A percentile compares a stretch with the other conserved stretches of the same genome.
Evolutionary conservation across 2,888 invertebrate species (phyloP).

Genomic region (Hemithea aestivaria): DNA sequence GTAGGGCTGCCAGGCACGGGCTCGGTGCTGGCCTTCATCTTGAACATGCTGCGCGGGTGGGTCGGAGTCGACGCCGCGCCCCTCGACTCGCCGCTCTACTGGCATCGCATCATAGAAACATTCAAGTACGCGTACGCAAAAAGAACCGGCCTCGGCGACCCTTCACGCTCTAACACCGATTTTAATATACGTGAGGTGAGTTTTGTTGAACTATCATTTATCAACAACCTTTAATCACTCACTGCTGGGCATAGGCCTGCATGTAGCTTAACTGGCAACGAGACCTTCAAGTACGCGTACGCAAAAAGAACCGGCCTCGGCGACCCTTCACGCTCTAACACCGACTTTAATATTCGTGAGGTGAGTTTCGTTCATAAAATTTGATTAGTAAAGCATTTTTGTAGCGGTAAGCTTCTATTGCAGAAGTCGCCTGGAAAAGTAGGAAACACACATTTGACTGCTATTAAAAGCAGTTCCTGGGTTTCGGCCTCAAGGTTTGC

Average conservation of each 20-base stretch:
- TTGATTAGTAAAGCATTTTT: too few species aligned
- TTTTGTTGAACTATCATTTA: not conserved
- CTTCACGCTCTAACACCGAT: slow-evolving; percentile 47
- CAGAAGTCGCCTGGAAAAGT: too few species aligned
- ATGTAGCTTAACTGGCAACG: too few species aligned
- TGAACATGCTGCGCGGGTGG: slow-evolving; percentile 86
- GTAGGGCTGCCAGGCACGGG: slow-evolving; percentile 93
- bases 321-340: slow-evolving; percentile 76
- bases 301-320: slow-evolving; percentile 91
- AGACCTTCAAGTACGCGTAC: slow-evolving; percentile 95
- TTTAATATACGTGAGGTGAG: slow-evolving; percentile 49
- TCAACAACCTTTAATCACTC: too few species aligned
- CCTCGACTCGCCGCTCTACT: slow-evolving; percentile 63
- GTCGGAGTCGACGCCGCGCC: slow-evolving; percentile 60
- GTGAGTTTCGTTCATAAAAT: too few species aligned
- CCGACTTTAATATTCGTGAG: slow-evolving; percentile 45
- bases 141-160: slow-evolving; percentile 90
- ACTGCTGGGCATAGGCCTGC: too few species aligned
- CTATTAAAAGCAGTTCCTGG: too few species aligned
- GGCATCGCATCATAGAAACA: slow-evolving; percentile 92
- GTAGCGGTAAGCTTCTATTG: too few species aligned
- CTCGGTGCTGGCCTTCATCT: slow-evolving; percentile 86
- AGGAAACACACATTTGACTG: too few species aligned
- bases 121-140: slow-evolving; percentile 96
- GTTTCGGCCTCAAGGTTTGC: too few species aligned